These are phyloP conservation scores for Nasonia giraulti DNA, from an alignment of 1,140 invertebrate species.

Conservation along the genomic window DNA sequence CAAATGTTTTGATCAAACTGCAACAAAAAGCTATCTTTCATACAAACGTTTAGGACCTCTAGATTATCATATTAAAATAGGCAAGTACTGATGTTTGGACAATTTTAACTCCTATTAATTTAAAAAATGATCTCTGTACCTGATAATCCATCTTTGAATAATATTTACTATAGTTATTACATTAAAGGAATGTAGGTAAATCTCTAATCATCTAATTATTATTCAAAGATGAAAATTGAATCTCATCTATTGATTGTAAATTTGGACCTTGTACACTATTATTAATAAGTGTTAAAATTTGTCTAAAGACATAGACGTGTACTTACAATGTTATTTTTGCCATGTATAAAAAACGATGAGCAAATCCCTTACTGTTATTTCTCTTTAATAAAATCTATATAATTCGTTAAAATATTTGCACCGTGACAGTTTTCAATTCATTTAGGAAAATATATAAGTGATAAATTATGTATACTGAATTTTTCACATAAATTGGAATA, in stretches of 20 bases:
- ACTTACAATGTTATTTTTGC: conserved; percentile 30
- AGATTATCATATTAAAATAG: conserved; percentile 38
- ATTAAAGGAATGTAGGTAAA: conserved; percentile 39
- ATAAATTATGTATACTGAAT: conserved; percentile 11
- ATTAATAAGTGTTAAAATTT: conserved; percentile 39
- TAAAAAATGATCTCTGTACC: conserved; percentile 5
- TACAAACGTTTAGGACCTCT: conserved; percentile 24
- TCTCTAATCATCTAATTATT: conserved; percentile 27
- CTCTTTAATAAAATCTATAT: conserved; percentile 19
- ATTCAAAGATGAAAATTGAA: conserved; percentile 40
- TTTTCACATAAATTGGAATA: not conserved
- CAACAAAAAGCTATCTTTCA: not conserved
- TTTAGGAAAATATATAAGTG: conserved; percentile 19
- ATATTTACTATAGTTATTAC: conserved; percentile 19
- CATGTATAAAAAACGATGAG: conserved; percentile 34
- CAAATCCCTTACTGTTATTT: not conserved
- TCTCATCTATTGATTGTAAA: conserved; percentile 24
- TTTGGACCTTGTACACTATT: not conserved
- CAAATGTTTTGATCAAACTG: conserved; percentile 21
- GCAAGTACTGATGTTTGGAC: conserved; percentile 27
- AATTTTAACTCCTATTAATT: conserved; percentile 37
- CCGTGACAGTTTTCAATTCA: not conserved
- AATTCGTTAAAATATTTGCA: conserved; percentile 32
- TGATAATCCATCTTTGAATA: conserved; percentile 26
- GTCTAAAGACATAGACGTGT: conserved; percentile 20